Percentiles rank a stretch among this genome's conserved stretches.
Evolutionary conservation across 2,797 vertebrate species (phyloP).

Genomic region (Megaceryle alcyon): DNA sequence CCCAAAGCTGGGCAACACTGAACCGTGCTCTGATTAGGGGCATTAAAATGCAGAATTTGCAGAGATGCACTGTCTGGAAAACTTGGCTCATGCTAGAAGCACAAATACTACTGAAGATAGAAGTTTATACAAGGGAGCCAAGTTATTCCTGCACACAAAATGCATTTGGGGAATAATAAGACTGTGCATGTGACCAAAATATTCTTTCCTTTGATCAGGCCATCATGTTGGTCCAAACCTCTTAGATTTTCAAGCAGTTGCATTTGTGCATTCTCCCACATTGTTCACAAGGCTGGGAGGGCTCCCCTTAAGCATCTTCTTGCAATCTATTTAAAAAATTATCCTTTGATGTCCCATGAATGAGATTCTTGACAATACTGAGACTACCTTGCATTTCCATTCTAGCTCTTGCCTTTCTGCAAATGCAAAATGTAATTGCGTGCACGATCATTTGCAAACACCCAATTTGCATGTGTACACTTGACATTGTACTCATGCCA

Average conservation of each 20-base stretch:
- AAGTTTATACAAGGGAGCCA: not conserved
- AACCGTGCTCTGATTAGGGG: not conserved
- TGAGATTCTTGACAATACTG: not conserved
- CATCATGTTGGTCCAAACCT: not conserved
- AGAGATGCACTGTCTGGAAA: not conserved
- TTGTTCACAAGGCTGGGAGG: not conserved
- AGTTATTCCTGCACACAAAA: not conserved
- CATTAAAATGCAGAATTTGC: not conserved
- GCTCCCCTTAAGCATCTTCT: not conserved
- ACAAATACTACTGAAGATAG: not conserved
- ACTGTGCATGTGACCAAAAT: not conserved
- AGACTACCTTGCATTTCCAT: not conserved
- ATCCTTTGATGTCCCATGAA: not conserved
- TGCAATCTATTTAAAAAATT: not conserved
- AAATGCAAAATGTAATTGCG: not conserved
- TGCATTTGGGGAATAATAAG: not conserved
- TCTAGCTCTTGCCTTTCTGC: not conserved
- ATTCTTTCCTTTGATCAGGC: not conserved
- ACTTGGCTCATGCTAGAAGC: not conserved
- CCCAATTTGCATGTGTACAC: not conserved
- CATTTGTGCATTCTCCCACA: not conserved
- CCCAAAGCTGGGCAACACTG: not conserved
- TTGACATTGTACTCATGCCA: slow-evolving; percentile 24
- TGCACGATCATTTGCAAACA: not conserved
- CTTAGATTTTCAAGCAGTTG: not conserved